Evolutionary conservation across 2,888 invertebrate species (phyloP).

Genomic region (Acleris sparsana): DNA sequence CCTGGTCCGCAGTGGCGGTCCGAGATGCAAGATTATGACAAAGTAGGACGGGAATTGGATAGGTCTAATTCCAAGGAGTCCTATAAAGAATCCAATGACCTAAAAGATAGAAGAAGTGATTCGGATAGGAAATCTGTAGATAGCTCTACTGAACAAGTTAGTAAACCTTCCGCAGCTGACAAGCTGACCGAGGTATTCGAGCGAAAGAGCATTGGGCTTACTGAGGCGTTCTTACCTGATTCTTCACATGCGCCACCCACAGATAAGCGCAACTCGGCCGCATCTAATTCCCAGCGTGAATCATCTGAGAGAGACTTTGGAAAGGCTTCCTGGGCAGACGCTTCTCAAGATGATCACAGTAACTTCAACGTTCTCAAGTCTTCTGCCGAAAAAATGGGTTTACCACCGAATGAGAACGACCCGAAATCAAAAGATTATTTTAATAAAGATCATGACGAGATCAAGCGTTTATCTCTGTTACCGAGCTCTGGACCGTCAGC

Average conservation of each 20-base stretch:
- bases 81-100: conserved; percentile 79
- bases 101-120: conserved; percentile 79
- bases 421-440: conserved; percentile 47
- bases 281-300: conserved; percentile 73
- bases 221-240: conserved; percentile 66
- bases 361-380: conserved; percentile 46
- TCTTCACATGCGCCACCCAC: conserved; percentile 65
- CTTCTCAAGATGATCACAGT: conserved; percentile 67
- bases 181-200: conserved; percentile 79
- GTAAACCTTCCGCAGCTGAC: conserved; percentile 72
- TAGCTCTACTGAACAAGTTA: conserved; percentile 62
- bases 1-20: conserved; percentile 77
- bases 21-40: conserved; percentile 79
- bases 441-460: conserved; percentile 50
- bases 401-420: conserved; percentile 54
- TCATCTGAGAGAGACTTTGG: conserved; percentile 74
- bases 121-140: conserved; percentile 73
- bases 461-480: conserved; percentile 45
- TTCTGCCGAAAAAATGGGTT: conserved; percentile 52
- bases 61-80: conserved; percentile 78
- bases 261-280: conserved; percentile 77
- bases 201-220: conserved; percentile 72
- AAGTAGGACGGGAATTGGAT: conserved; percentile 70
- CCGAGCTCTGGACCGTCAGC: conserved; percentile 34
- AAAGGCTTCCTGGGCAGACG: conserved; percentile 79